Evolutionary conservation across 1,140 invertebrate species (phyloP).

Genomic region (Apis mellifera): DNA sequence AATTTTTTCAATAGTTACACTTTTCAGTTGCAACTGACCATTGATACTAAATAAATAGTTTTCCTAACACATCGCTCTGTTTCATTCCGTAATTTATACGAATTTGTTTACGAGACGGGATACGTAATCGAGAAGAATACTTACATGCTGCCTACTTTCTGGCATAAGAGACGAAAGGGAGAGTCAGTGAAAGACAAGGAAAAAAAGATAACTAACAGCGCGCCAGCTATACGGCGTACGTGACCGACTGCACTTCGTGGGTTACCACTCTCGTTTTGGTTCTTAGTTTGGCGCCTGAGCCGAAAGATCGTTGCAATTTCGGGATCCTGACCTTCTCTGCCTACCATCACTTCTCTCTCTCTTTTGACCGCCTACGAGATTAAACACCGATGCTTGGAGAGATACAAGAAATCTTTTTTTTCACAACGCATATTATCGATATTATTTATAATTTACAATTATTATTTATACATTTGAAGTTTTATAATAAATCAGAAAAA

Average conservation of each 20-base stretch:
- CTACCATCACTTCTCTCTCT: slow-evolving; percentile 2
- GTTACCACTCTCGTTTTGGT: slow-evolving; percentile 40
- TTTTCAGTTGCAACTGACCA: not conserved
- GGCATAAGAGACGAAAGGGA: slow-evolving; percentile 34
- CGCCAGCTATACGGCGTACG: slow-evolving; percentile 66
- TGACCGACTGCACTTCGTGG: slow-evolving; percentile 70
- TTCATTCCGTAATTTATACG: not conserved
- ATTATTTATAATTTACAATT: too few species aligned
- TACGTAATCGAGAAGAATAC: slow-evolving; percentile 1
- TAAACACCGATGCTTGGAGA: slow-evolving; percentile 1
- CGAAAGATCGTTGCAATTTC: slow-evolving; percentile 58
- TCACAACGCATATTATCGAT: not conserved
- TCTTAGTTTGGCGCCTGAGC: slow-evolving; percentile 20
- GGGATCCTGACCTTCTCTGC: slow-evolving; percentile 64
- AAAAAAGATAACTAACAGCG: slow-evolving; percentile 40
- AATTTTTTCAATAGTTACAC: not conserved
- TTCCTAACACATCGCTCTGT: not conserved
- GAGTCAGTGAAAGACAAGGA: slow-evolving; percentile 38
- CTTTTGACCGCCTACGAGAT: not conserved
- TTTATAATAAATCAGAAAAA: slow-evolving; percentile 7
- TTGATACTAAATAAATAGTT: not conserved
- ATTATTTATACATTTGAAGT: not conserved
- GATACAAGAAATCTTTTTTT: not conserved
- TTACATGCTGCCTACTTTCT: slow-evolving; percentile 3
- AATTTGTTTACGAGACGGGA: slow-evolving; percentile 5